Evolutionary conservation across 2,113 vertebrate genomes (phyloP).

Genomic region (Indicator indicator): DNA sequence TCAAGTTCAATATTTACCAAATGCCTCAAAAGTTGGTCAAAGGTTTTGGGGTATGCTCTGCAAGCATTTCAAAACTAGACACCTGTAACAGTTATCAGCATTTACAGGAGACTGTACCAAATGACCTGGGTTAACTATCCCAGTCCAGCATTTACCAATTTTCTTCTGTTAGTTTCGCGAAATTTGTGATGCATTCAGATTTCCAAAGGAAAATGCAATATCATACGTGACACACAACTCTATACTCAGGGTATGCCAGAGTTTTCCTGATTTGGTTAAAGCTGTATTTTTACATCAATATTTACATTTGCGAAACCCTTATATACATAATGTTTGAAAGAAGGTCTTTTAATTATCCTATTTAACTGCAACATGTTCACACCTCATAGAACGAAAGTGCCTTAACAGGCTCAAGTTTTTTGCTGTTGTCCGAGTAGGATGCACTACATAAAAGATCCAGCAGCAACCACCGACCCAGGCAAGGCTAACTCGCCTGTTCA

Average conservation of each 20-base stretch:
- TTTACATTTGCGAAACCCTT: not conserved
- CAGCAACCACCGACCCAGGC: not conserved
- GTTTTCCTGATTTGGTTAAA: not conserved
- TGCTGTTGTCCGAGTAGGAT: not conserved
- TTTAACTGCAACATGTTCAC: not conserved
- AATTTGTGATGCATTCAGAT: not conserved
- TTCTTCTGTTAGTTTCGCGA: not conserved
- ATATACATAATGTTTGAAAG: rapidly evolving
- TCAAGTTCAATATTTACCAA: not conserved
- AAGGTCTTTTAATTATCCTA: not conserved
- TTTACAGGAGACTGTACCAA: not conserved
- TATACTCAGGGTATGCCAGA: not conserved
- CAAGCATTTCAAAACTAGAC: not conserved
- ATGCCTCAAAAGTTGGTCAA: not conserved
- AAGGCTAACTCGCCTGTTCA: not conserved
- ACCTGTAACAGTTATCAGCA: not conserved
- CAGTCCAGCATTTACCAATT: not conserved
- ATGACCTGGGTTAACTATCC: not conserved
- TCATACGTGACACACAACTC: not conserved
- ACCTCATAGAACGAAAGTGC: not conserved
- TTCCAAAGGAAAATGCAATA: not conserved
- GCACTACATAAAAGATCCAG: not conserved
- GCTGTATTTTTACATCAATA: not conserved
- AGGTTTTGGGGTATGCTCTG: rapidly evolving
- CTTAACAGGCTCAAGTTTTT: not conserved